Conservation (phyloP, 2,888 invertebrate genomes). For the Drosophila pullipes region DNA sequence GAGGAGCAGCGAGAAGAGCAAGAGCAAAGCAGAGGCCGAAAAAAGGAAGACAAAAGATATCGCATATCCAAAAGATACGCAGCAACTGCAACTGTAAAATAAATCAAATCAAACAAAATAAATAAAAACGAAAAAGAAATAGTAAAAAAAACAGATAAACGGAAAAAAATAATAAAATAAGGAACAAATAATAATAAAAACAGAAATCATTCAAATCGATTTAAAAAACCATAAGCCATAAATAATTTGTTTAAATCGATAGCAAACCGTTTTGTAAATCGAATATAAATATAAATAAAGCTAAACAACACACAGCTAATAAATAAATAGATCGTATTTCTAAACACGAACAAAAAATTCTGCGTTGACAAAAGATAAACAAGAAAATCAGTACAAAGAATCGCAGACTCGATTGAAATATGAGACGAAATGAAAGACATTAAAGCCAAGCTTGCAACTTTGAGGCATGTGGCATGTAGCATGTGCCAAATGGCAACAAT, state of each 20-base stretch:
- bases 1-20: conserved; percentile 6
- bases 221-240: background rate
- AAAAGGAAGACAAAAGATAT: conserved; percentile 32
- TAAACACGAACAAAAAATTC: conserved; percentile 24
- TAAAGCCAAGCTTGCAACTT: conserved; percentile 9
- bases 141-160: background rate
- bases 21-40: conserved; percentile 18
- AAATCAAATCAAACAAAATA: conserved; percentile 1
- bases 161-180: background rate
- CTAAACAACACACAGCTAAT: conserved; percentile 12
- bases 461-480: background rate
- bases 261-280: background rate
- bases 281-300: background rate
- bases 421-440: conserved; percentile 4
- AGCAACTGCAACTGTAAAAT: conserved; percentile 15
- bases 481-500: background rate
- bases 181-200: background rate
- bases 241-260: conserved; percentile 13
- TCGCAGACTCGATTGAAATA: conserved; percentile 23
- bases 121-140: conserved; percentile 6
- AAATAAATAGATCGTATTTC: conserved; percentile 32
- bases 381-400: background rate
- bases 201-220: background rate
- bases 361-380: background rate
- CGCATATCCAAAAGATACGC: conserved; percentile 47